Conservation (phyloP, 37 sponge, comb jelly and placozoan genomes). For the Hexactinellida sp. region DNA sequence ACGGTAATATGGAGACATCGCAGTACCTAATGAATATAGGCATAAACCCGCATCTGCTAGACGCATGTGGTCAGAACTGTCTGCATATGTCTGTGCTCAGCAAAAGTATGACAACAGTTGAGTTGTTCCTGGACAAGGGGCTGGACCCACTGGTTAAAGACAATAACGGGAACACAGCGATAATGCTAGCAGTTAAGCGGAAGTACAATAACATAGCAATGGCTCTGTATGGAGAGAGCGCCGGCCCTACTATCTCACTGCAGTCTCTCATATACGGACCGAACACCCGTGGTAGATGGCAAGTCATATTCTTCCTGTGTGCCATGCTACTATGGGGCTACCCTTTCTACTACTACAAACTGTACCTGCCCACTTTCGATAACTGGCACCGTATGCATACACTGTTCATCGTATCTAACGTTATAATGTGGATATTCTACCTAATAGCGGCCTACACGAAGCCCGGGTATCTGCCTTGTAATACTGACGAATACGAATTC, state of each 20-base stretch:
- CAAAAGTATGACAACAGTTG: background rate
- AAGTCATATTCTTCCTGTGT: conserved; percentile 39
- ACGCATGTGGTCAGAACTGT: background rate
- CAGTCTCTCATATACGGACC: conserved; percentile 73
- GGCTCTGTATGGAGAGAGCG: background rate
- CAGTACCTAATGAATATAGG: conserved; percentile 10
- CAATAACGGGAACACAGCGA: background rate
- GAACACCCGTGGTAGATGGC: conserved; percentile 35
- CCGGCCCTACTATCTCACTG: background rate
- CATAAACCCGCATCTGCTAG: background rate
- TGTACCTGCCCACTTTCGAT: conserved; percentile 37
- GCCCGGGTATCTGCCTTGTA: conserved; percentile 49
- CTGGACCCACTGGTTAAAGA: background rate
- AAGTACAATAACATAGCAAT: background rate
- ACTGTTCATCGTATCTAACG: conserved; percentile 30
- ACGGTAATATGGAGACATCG: conserved; percentile 26
- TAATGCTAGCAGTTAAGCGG: background rate
- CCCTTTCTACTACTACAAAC: conserved; percentile 60
- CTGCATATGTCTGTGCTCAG: background rate
- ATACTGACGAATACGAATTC: conserved; percentile 51
- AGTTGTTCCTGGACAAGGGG: background rate
- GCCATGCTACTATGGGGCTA: conserved; percentile 59
- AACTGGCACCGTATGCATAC: conserved; percentile 28
- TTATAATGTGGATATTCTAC: conserved; percentile 61
- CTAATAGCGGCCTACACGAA: conserved; percentile 33